Conservation (phyloP, 1,140 invertebrate species). For the Psilanteris sp. region DNA sequence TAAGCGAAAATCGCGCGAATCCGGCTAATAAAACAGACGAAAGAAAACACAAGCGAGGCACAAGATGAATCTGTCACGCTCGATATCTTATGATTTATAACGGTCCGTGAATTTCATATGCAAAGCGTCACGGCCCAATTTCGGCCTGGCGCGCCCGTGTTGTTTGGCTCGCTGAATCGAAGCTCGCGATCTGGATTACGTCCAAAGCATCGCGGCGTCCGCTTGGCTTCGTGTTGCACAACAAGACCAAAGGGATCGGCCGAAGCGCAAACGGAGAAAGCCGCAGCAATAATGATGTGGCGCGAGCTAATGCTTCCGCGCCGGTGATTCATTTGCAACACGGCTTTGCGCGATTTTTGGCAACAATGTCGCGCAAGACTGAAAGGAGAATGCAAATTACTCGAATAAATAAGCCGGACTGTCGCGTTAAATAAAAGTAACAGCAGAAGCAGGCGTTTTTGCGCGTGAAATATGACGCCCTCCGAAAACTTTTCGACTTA, state of each 20-base stretch:
- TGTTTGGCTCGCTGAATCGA: constrained; percentile 41
- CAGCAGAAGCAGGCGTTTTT: constrained; percentile 20
- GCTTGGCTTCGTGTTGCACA: not conserved
- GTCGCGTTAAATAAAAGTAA: constrained; percentile 51
- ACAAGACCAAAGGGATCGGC: no score
- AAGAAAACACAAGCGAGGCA: constrained; percentile 17
- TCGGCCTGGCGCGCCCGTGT: constrained; percentile 15
- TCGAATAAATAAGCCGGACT: constrained; percentile 55
- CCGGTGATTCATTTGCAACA: constrained; percentile 43
- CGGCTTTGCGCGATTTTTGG: constrained; percentile 31
- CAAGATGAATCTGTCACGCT: constrained; percentile 46
- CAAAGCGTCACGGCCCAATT: constrained; percentile 44
- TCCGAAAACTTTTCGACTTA: constrained; percentile 36
- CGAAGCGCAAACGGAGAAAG: no score
- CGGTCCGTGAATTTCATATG: constrained; percentile 21
- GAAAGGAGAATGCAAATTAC: constrained; percentile 47
- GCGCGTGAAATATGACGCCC: constrained; percentile 26
- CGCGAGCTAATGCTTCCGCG: constrained; percentile 34
- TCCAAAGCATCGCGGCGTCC: constrained; percentile 34
- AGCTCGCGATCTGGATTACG: constrained; percentile 33
- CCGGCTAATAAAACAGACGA: constrained; percentile 30
- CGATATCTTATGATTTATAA: constrained; percentile 46
- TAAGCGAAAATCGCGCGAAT: constrained; percentile 14
- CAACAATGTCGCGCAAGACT: constrained; percentile 11
- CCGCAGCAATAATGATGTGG: constrained; percentile 51